Base-by-base conservation (phyloP, 2,888 invertebrate genomes). In the Melanotus villosus region DNA sequence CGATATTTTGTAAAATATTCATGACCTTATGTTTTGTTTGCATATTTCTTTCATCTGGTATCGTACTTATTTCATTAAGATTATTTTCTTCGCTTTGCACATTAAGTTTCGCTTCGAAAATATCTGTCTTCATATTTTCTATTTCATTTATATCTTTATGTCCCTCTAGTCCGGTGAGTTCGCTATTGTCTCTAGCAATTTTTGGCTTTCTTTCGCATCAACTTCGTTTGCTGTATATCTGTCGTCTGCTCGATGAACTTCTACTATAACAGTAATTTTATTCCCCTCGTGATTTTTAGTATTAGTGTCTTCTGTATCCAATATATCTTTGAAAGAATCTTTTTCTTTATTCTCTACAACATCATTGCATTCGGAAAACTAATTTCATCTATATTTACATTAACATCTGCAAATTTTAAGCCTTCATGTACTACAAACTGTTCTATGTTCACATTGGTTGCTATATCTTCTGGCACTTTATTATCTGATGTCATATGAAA, bases 251-350 rank as follows among this genome's bases (percentile, higher is more conserved):
- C 9, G 32, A 32, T 32, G 32, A 32, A 32, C 32, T 41, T 41
- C 41, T 41, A 16, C 41, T 41, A 41, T 12, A 16, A 41, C 41
- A 41, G 41, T 41, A 41, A 41, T 41, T 41, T 41, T 41, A 41
- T 41, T 41, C 18, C 41, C 14, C 41, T 14, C 4, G 14, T 41
- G 9, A 41, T 41, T 41, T 41, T 41, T 16, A 2, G 41, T 18
- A 2, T 41, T 41, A n/a, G n/a, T n/a, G n/a, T n/a, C n/a, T n/a
- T n/a, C n/a, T n/a, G n/a, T n/a, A n/a, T n/a, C n/a, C n/a, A n/a
- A n/a, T n/a, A n/a, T n/a, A n/a, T n/a, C n/a, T n/a, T n/a, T n/a
- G n/a, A n/a, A n/a, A n/a, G n/a, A n/a, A n/a, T n/a, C n/a, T n/a
- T n/a, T n/a, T n/a, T n/a, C n/a, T 4, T 41, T 12, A n/a, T 12